Evolutionary conservation across 2,113 vertebrate species (phyloP).

Genomic region (Dicrurus megarhynchus): DNA sequence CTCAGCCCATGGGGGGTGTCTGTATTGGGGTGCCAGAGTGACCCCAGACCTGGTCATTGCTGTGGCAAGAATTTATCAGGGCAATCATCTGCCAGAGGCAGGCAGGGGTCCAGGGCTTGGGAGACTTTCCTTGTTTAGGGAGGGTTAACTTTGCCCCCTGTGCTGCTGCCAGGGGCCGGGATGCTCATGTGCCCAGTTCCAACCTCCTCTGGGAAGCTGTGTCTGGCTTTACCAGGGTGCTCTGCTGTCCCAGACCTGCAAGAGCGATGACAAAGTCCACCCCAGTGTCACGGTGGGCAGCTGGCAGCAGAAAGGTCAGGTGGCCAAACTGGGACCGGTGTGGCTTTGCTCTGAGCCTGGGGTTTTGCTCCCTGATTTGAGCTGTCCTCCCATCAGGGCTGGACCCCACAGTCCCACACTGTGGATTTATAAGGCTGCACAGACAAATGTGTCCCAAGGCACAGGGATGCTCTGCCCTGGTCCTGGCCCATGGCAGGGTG

Average conservation of each 20-base stretch:
- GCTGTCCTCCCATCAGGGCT: background rate
- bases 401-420: background rate
- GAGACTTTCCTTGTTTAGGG: background rate
- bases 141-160: background rate
- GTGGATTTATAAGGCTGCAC: background rate
- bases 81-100: background rate
- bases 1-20: background rate
- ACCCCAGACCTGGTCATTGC: background rate
- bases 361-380: background rate
- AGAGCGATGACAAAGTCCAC: background rate
- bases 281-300: fast-evolving
- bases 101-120: background rate
- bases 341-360: background rate
- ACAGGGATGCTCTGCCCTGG: background rate
- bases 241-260: background rate
- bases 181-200: background rate
- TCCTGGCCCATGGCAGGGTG: background rate
- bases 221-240: background rate
- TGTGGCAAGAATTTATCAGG: background rate
- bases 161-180: background rate
- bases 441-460: background rate
- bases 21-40: background rate
- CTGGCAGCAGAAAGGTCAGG: background rate
- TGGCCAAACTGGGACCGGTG: background rate
- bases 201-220: fast-evolving